Conservation (phyloP, 2,797 vertebrate genomes). For the Syndactyla subalaris region DNA sequence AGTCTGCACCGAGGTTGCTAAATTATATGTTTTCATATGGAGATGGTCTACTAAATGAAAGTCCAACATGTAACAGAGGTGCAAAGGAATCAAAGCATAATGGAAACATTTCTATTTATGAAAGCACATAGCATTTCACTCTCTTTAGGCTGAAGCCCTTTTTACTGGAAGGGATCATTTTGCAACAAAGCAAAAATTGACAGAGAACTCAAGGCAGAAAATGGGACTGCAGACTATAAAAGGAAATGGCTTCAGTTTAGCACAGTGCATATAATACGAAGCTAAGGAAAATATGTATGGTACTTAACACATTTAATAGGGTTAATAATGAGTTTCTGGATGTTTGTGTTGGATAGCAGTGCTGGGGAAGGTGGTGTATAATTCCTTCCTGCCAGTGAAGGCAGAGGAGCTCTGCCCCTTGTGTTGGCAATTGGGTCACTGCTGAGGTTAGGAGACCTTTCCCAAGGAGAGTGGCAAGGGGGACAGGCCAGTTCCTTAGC, state of each 20-base stretch:
- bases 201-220: not conserved
- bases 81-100: not conserved
- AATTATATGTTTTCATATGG: not conserved
- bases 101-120: conserved; percentile 8
- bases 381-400: not conserved
- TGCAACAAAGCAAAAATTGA: not conserved
- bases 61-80: not conserved
- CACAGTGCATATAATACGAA: not conserved
- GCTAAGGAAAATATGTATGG: not conserved
- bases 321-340: not conserved
- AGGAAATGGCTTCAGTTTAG: not conserved
- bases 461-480: not conserved
- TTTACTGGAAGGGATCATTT: not conserved
- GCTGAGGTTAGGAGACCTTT: not conserved
- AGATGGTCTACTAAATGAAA: not conserved
- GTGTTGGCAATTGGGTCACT: fast-evolving
- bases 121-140: not conserved
- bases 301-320: not conserved
- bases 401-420: not conserved
- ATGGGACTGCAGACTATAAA: not conserved
- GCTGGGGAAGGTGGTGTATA: not conserved
- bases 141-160: not conserved
- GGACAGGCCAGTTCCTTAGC: not conserved
- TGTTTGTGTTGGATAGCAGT: not conserved
- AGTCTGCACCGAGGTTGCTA: not conserved